phyloP scores from a whole-genome alignment of 2,113 vertebrate species.

The Lepisosteus osseus region DNA sequence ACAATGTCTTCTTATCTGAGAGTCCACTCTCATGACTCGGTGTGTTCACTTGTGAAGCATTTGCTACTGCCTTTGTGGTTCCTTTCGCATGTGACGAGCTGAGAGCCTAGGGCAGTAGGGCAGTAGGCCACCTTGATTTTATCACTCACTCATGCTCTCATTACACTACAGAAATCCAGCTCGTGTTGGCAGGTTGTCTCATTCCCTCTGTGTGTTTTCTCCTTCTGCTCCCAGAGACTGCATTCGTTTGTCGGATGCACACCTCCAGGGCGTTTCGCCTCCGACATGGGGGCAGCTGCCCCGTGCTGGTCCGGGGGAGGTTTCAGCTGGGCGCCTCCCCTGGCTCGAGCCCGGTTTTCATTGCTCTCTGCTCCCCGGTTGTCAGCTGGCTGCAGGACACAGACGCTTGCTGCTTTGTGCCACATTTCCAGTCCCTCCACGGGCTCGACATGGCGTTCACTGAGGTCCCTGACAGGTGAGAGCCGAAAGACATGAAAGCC shows the following conservation, averaged over 20 bases:
- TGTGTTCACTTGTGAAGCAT: too few species aligned
- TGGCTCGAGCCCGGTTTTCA: constrained; percentile 44
- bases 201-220: not conserved
- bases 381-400: constrained; percentile 20
- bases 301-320: constrained; percentile 57
- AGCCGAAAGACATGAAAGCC: too few species aligned
- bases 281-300: constrained; percentile 50
- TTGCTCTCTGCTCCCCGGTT: constrained; percentile 70
- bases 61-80: too few species aligned
- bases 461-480: constrained; percentile 56
- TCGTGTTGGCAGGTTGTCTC: not conserved
- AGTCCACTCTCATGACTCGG: too few species aligned
- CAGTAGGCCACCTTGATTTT: too few species aligned
- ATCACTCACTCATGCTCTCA: too few species aligned
- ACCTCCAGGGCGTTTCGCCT: constrained; percentile 66
- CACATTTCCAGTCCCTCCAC: constrained; percentile 65
- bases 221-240: constrained; percentile 55
- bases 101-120: too few species aligned
- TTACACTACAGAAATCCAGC: not conserved
- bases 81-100: too few species aligned
- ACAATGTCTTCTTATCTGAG: too few species aligned
- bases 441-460: constrained; percentile 67
- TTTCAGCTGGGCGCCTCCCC: constrained; percentile 40
- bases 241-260: constrained; percentile 66
- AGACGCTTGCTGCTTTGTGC: not conserved